Percentiles rank a stretch among this genome's conserved stretches.
Evolutionary conservation across 2,797 vertebrate genomes (phyloP).

Genomic region (Pangasius sanitwongsei): DNA sequence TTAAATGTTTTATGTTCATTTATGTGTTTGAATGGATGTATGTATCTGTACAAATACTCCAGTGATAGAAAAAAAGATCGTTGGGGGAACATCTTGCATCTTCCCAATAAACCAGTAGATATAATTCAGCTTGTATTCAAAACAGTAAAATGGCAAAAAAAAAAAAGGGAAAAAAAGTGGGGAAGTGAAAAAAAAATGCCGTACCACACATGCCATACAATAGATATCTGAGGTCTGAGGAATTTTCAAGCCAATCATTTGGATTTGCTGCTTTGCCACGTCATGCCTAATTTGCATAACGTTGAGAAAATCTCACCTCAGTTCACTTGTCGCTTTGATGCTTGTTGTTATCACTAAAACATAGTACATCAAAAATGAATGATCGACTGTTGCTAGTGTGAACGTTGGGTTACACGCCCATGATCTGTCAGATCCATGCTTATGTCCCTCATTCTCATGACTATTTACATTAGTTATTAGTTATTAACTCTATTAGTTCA

Average conservation of each 20-base stretch:
- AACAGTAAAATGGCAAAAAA: background rate
- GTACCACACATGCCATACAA: background rate
- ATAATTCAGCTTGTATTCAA: background rate
- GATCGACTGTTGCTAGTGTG: background rate
- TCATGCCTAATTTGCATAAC: background rate
- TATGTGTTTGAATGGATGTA: background rate
- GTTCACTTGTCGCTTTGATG: background rate
- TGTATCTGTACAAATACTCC: background rate
- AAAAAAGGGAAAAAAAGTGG: background rate
- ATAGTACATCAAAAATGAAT: background rate
- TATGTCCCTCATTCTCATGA: background rate
- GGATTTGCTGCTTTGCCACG: background rate
- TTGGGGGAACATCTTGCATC: background rate
- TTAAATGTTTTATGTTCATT: background rate
- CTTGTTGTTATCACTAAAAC: background rate
- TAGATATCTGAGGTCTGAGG: background rate
- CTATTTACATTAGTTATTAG: background rate
- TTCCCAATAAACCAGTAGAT: background rate
- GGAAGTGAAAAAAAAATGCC: background rate
- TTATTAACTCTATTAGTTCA: background rate
- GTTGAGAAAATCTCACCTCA: constrained; percentile 6
- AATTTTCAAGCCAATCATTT: background rate
- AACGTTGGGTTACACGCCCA: background rate
- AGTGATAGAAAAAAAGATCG: background rate
- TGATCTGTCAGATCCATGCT: background rate